These are phyloP conservation scores for Ageneiosus marmoratus DNA, from an alignment of 2,113 vertebrate genomes.

Conservation along the genomic window DNA sequence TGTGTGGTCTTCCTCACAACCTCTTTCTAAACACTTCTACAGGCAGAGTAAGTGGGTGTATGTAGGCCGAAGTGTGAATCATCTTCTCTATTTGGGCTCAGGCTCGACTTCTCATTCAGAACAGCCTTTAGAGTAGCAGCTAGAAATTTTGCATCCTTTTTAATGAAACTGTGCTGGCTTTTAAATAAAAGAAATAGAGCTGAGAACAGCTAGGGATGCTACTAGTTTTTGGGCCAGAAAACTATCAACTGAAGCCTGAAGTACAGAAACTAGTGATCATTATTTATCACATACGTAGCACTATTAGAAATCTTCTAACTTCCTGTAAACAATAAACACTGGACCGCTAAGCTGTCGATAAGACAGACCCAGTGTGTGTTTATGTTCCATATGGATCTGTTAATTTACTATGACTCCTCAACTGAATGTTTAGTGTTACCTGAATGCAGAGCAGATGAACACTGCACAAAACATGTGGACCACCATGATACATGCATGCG, in stretches of 20 bases:
- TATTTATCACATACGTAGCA: background rate
- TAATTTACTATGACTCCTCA: background rate
- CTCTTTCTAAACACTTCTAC: conserved; percentile 15
- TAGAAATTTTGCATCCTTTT: background rate
- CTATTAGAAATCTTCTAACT: too few species aligned
- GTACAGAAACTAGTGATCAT: background rate
- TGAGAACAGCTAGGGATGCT: background rate
- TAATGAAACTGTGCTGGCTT: background rate
- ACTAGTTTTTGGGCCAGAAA: background rate
- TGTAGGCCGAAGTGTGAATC: conserved; percentile 5
- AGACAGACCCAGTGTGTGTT: background rate
- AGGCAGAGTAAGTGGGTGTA: conserved; percentile 4
- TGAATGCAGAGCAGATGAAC: conserved; percentile 6
- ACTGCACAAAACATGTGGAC: background rate
- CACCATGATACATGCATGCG: background rate
- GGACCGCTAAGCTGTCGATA: background rate
- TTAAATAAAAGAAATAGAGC: background rate
- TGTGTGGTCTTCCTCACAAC: background rate
- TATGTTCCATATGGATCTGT: background rate
- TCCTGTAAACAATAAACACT: too few species aligned
- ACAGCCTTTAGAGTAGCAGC: conserved; percentile 22
- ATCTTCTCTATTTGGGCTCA: conserved; percentile 22
- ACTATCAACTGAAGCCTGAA: background rate
- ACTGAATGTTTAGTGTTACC: background rate
- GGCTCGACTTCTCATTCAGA: background rate